A percentile compares a stretch with the other conserved stretches of the same genome.
Evolutionary conservation across 2,797 vertebrate genomes (phyloP).

Genomic region (Galaxias olidus): DNA sequence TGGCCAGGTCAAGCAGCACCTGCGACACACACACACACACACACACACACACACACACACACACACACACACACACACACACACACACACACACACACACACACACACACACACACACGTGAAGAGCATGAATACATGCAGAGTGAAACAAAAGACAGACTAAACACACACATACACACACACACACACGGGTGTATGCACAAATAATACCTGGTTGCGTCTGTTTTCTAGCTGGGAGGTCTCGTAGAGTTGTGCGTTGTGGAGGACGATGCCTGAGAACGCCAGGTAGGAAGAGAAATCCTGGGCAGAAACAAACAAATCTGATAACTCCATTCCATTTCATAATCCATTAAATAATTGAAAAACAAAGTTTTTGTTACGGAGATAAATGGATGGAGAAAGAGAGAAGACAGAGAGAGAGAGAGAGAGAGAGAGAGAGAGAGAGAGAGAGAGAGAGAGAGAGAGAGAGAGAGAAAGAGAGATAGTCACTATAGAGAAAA

Average conservation of each 20-base stretch:
- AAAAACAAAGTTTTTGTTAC: background rate
- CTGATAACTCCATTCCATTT: background rate
- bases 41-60: slow-evolving; percentile 19
- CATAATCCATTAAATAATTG: no score
- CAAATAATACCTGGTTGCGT: slow-evolving; percentile 83
- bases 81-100: slow-evolving; percentile 16
- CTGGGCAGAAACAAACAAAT: slow-evolving; percentile 57
- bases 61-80: no score
- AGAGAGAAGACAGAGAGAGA: slow-evolving; percentile 1
- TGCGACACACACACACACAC: slow-evolving; percentile 47
- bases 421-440: background rate
- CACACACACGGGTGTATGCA: background rate
- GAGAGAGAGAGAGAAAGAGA: background rate
- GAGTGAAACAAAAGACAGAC: background rate
- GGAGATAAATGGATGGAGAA: slow-evolving; percentile 3
- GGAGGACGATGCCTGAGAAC: slow-evolving; percentile 95
- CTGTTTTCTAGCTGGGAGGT: slow-evolving; percentile 93
- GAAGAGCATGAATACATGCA: slow-evolving; percentile 2
- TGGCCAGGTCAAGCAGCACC: slow-evolving; percentile 95
- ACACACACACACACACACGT: slow-evolving; percentile 11
- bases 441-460: background rate
- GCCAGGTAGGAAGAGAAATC: slow-evolving; percentile 93
- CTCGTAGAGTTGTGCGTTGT: slow-evolving; percentile 95
- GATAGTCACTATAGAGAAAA: slow-evolving; percentile 5
- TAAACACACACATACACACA: background rate